These are phyloP conservation scores for Nemoura dubitans DNA, from an alignment of 2,888 invertebrate species.

Conservation along the genomic window DNA sequence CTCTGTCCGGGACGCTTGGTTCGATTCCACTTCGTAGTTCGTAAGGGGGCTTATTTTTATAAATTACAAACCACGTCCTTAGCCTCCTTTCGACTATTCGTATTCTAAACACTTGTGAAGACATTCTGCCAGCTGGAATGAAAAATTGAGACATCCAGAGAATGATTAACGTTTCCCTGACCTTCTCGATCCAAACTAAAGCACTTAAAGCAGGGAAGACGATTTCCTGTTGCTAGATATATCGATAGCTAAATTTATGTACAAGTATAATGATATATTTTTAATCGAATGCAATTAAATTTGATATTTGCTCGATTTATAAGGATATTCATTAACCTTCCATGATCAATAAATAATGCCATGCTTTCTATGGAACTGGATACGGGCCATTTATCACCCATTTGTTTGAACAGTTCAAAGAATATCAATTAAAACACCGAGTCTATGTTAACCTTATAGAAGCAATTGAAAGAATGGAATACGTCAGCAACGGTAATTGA, in stretches of 20 bases:
- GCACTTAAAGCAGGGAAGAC: not conserved
- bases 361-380: not conserved
- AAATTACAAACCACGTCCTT: no score
- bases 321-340: not conserved
- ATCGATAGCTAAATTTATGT: not conserved
- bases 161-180: not conserved
- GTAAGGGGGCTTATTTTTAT: no score
- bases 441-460: not conserved
- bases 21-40: no score
- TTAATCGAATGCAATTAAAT: not conserved
- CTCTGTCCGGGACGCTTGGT: no score
- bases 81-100: no score
- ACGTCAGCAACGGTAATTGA: not conserved
- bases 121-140: not conserved
- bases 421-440: not conserved
- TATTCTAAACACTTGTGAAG: not conserved
- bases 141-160: not conserved
- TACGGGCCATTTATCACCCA: not conserved
- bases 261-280: not conserved
- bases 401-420: conserved; percentile 7
- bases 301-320: conserved; percentile 12
- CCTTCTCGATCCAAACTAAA: not conserved
- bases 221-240: not conserved
- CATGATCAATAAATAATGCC: not conserved
- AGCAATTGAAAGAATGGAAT: not conserved